Evolutionary conservation across 1,140 invertebrate genomes (phyloP).

Genomic region (Dinothrombium tinctorium): DNA sequence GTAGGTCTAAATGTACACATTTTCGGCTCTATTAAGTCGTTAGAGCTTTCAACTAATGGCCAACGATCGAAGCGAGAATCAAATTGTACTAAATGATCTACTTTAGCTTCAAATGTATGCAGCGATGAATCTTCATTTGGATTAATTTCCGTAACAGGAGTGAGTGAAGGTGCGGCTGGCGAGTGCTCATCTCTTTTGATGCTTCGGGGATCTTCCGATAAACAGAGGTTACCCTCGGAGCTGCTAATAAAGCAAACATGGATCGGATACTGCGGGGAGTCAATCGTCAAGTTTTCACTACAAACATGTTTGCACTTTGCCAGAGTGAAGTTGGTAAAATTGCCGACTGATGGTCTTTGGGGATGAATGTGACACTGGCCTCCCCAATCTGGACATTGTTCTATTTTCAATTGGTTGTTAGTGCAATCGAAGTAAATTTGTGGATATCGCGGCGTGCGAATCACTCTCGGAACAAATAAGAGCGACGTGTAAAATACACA

Average conservation of each 20-base stretch:
- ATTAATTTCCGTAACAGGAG: neutral
- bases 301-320: conserved; percentile 14
- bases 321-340: conserved; percentile 14
- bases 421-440: conserved; percentile 15
- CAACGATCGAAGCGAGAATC: conserved; percentile 14
- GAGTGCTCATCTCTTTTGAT: neutral
- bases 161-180: neutral
- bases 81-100: conserved; percentile 10
- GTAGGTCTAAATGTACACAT: conserved; percentile 12
- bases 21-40: neutral
- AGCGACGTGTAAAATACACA: conserved; percentile 12
- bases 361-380: conserved; percentile 12
- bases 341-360: conserved; percentile 2
- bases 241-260: conserved; percentile 14
- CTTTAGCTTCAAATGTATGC: neutral
- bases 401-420: conserved; percentile 11
- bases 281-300: neutral
- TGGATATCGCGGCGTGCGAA: conserved; percentile 7
- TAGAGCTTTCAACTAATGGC: conserved; percentile 10
- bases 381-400: conserved; percentile 15
- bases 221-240: conserved; percentile 6
- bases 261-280: conserved; percentile 11
- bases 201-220: conserved; percentile 10
- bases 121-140: neutral
- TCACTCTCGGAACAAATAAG: conserved; percentile 16